Conservation (phyloP, 2,797 vertebrate species). For the Pygocentrus nattereri region DNA sequence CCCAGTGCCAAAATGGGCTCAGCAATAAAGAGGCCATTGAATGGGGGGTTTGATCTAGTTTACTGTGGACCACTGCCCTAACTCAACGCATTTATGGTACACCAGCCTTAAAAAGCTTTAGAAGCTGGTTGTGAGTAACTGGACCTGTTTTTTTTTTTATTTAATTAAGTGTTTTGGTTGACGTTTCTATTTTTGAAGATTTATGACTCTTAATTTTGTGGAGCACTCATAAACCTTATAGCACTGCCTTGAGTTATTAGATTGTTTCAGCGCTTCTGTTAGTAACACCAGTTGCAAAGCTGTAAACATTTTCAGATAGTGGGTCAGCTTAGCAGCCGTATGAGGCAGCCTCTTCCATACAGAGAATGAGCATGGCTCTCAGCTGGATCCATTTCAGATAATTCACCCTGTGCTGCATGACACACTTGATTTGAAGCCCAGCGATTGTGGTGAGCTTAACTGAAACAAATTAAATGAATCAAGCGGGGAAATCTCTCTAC, state of each 20-base stretch:
- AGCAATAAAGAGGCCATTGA: constrained; percentile 71
- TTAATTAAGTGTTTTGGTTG: not conserved
- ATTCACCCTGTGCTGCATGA: constrained; percentile 31
- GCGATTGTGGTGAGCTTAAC: constrained; percentile 39
- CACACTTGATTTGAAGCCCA: constrained; percentile 47
- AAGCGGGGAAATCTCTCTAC: constrained; percentile 49
- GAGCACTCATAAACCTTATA: not conserved
- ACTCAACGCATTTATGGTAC: constrained; percentile 69
- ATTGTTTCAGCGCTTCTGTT: not conserved
- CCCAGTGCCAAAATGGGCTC: constrained; percentile 79
- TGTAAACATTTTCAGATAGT: constrained; percentile 9
- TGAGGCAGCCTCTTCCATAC: constrained; percentile 11
- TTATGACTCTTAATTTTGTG: constrained; percentile 6
- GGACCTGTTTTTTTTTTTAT: constrained; percentile 50
- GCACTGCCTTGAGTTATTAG: not conserved
- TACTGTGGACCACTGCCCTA: constrained; percentile 71
- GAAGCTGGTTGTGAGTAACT: constrained; percentile 61
- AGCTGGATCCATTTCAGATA: constrained; percentile 50
- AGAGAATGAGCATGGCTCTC: not conserved
- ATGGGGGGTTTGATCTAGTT: constrained; percentile 74
- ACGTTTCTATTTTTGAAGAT: not conserved
- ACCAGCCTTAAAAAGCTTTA: constrained; percentile 77
- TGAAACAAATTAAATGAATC: constrained; percentile 58
- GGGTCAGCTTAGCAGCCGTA: constrained; percentile 7
- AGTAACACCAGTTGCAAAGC: constrained; percentile 18